These are phyloP conservation scores for Bombus confusus DNA, from an alignment of 1,140 invertebrate genomes.

Conservation along the genomic window DNA sequence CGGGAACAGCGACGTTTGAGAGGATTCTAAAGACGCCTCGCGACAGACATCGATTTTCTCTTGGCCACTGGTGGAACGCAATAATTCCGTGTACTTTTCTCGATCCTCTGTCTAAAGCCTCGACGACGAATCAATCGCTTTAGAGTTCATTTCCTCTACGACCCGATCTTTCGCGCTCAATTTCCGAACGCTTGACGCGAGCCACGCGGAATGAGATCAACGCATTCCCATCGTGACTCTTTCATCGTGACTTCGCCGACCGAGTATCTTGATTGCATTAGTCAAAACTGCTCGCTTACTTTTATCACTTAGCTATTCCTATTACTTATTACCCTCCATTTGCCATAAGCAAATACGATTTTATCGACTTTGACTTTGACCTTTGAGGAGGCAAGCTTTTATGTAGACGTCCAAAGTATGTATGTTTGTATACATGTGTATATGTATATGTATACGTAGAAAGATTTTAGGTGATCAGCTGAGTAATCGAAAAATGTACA, in stretches of 20 bases:
- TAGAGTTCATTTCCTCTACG: not conserved
- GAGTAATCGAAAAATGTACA: not conserved
- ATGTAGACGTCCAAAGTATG: not conserved
- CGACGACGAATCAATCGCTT: slow-evolving; percentile 4
- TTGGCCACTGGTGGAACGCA: not conserved
- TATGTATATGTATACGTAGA: too few species aligned
- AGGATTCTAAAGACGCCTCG: not conserved
- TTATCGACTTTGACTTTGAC: not conserved
- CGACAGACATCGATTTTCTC: slow-evolving; percentile 23
- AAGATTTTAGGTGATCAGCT: not conserved
- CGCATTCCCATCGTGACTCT: not conserved
- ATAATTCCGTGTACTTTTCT: slow-evolving; percentile 33
- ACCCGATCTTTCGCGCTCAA: slow-evolving; percentile 3
- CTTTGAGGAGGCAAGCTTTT: not conserved
- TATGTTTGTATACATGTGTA: too few species aligned
- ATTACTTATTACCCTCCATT: not conserved
- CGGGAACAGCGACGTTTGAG: not conserved
- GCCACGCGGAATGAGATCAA: not conserved
- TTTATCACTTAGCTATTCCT: not conserved
- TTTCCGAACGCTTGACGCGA: slow-evolving; percentile 20
- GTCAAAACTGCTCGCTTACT: not conserved
- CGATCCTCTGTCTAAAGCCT: not conserved
- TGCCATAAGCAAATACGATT: not conserved
- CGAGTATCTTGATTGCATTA: not conserved
- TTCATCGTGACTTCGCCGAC: not conserved